Evolutionary conservation across 2,113 vertebrate species (phyloP).

Genomic region (human): GRCh38 chr14:79984501-79985000

Average conservation of each 20-base stretch:
- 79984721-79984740: neutral
- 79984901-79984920: constrained; percentile 35
- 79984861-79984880: neutral
- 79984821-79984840: neutral
- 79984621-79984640: neutral
- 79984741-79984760: neutral
- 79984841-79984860: neutral
- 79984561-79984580: neutral
- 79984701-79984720: neutral
- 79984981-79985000: constrained; percentile 16
- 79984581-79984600: constrained; percentile 13
- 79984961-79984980: constrained; percentile 3
- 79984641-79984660: neutral
- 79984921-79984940: constrained; percentile 43
- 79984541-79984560: constrained; percentile 1
- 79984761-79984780: neutral
- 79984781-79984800: neutral
- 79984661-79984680: neutral
- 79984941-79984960: neutral
- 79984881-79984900: neutral
- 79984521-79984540: neutral
- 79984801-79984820: neutral
- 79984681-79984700: constrained; percentile 17
- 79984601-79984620: neutral
- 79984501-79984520: neutral